Evolutionary conservation across 2,113 vertebrate species (phyloP).

Genomic region (Neolamprologus toae): DNA sequence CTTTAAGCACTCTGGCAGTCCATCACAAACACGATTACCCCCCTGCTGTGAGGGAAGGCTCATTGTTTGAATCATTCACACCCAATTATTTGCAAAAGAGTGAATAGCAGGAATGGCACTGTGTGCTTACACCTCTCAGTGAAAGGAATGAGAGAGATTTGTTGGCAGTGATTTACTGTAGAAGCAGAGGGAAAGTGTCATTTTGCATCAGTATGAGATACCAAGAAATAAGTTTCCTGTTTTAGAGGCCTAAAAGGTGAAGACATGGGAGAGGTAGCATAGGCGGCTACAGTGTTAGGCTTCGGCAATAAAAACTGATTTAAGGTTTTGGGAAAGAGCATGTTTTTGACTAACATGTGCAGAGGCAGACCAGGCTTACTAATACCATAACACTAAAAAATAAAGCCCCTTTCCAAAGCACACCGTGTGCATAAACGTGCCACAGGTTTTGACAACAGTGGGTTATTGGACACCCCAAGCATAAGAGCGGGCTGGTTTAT

Average conservation of each 20-base stretch:
- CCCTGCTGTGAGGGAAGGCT: neutral
- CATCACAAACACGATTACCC: neutral
- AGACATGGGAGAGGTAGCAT: neutral
- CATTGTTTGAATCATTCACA: slow-evolving; percentile 4
- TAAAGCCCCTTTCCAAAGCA: neutral
- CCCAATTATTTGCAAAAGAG: neutral
- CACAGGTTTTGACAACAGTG: neutral
- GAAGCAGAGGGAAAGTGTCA: neutral
- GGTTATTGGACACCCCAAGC: neutral
- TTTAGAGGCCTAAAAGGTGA: neutral
- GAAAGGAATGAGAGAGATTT: neutral
- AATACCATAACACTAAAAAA: neutral
- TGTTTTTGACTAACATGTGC: neutral
- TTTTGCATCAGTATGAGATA: neutral
- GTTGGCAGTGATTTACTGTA: neutral
- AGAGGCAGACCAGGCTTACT: neutral
- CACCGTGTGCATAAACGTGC: neutral
- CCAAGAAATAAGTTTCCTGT: neutral
- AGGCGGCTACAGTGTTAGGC: neutral
- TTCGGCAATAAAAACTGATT: neutral
- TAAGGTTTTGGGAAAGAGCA: neutral
- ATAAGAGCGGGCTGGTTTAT: neutral
- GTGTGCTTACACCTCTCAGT: neutral
- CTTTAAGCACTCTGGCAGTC: neutral
- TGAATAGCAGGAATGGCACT: neutral